These are phyloP conservation scores for Andricus grossulariae DNA, from an alignment of 1,140 invertebrate genomes.

Conservation along the genomic window DNA sequence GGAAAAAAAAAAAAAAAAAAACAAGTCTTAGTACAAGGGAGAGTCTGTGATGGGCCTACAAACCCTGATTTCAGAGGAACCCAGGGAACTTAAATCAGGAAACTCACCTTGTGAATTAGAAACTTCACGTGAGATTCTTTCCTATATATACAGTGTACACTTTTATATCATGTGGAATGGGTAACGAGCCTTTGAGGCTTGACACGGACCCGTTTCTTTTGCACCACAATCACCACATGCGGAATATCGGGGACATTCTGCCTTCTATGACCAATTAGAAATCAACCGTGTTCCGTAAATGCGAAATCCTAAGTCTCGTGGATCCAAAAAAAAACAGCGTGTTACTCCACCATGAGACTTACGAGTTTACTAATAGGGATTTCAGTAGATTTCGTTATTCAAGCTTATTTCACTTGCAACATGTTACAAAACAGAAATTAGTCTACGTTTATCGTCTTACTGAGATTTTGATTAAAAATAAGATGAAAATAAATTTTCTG, in stretches of 20 bases:
- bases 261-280: slow-evolving; percentile 52
- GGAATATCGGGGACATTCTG: slow-evolving; percentile 53
- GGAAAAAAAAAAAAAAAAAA: slow-evolving; percentile 22
- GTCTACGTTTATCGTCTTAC: neutral
- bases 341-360: slow-evolving; percentile 19
- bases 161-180: slow-evolving; percentile 21
- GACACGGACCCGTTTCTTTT: slow-evolving; percentile 33
- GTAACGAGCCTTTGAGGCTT: slow-evolving; percentile 13
- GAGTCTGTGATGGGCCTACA: slow-evolving; percentile 43
- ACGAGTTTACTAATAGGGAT: slow-evolving; percentile 7
- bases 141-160: neutral
- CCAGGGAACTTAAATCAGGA: slow-evolving; percentile 17
- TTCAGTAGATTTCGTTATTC: neutral
- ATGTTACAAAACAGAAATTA: neutral
- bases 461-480: too few species aligned
- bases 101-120: slow-evolving; percentile 34
- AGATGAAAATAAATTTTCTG: too few species aligned
- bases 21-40: neutral
- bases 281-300: slow-evolving; percentile 45
- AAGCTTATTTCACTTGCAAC: slow-evolving; percentile 16
- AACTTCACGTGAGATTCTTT: slow-evolving; percentile 15
- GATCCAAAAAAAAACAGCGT: slow-evolving; percentile 22
- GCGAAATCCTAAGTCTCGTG: slow-evolving; percentile 33
- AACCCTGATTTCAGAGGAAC: slow-evolving; percentile 39
- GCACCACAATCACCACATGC: neutral